Evolutionary conservation across 2,888 invertebrate species (phyloP), one percentile per base, ranked within the genome.

Genomic region (Drosophila subquinaria): DNA sequence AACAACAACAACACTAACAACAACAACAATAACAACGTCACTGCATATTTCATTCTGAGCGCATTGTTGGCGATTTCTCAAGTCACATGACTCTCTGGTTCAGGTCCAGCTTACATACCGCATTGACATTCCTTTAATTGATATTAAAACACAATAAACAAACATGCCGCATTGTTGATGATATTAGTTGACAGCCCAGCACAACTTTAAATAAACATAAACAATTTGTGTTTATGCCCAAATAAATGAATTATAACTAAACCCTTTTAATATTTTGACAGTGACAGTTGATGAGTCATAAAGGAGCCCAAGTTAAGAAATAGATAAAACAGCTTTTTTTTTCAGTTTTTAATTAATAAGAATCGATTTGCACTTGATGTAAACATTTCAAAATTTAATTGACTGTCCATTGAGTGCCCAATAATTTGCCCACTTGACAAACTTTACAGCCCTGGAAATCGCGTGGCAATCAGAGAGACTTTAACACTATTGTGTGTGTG

Each of bases 371-470:
- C 17, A 5, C 43, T 52, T 52, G 10, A 52, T 52, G 47, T 62
- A 62, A 62, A 38, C 30, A 62, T 17, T 67, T 48, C 43, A 38
- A 10, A 10, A 9, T 5, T 35, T 57, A 65, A 73, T 52, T 47
- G 36, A 3, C 62, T 9, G 33, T 55, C 55, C 55, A n/a, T 38
- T 23, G 42, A 62, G 51, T 38, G n/a, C 3, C 40, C 40, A 23
- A 66, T 65, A 53, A 56, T 57, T 53, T 33, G 23, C 23, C 20
- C 72, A 72, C 64, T 68, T 62, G 64, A 64, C 27, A 27, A 8
- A 33, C 36, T 80, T 78, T 73, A 67, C 71, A 61, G 62, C 65
- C 67, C 53, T 48, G 56, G 23, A 38, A 68, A 61, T 63, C 52
- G 55, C 57, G 47, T 51, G 79, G 50, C 52, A 45, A 52, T 15